Base-by-base conservation (phyloP, 2,888 invertebrate species). In the Isoperla grammatica region DNA sequence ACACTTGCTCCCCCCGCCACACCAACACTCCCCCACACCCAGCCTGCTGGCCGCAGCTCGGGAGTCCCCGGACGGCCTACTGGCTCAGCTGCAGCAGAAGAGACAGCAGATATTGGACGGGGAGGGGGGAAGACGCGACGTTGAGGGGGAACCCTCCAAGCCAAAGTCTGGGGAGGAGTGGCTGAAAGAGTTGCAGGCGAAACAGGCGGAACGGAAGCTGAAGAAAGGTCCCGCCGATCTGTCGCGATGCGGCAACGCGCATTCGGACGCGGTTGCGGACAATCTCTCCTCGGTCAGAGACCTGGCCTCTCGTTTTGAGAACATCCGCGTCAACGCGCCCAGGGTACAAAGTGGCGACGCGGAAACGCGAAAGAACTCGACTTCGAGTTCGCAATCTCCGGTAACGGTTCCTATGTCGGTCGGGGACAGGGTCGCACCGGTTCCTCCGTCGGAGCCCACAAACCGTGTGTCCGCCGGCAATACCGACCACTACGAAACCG, bases 221-320 rank as follows among this genome's bases (percentile, higher is more conserved):
- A 29, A 29, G 71, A 63, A 71, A 72, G 8, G 73, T 70, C 53
- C 72, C 72, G 43, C 69, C 5, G 67, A 65, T 0, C 69, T 19
- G 4, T 69, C 35, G 69, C 68, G 19, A 67, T 63, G 11, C 45
- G 6, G 58, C 60, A 6, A 68, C 71, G 35, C 67, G 70, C 9
- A 73, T 74, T 49, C 72, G 71, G 19, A 63, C 67, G 20, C 46
- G 8, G 29, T 19, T 17, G 59, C 56, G 35, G 54, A 53, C 19
- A 23, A 74, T 73, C 35, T 75, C 75, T 12, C 65, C 61, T 81
- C 82, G 39, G 91, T 93, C 0, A 84, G 84, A 72, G 90, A 89
- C 72, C 81, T 93, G 69, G 90, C 92, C 1, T 88, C 89, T 1
- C 84, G 86, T 69, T 93, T 93, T 72, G 92, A 93, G 73, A 69